A percentile compares a stretch with the other conserved stretches of the same genome.
Evolutionary conservation across 2,888 invertebrate species (phyloP).

Genomic region (Tenthredo distinguenda): DNA sequence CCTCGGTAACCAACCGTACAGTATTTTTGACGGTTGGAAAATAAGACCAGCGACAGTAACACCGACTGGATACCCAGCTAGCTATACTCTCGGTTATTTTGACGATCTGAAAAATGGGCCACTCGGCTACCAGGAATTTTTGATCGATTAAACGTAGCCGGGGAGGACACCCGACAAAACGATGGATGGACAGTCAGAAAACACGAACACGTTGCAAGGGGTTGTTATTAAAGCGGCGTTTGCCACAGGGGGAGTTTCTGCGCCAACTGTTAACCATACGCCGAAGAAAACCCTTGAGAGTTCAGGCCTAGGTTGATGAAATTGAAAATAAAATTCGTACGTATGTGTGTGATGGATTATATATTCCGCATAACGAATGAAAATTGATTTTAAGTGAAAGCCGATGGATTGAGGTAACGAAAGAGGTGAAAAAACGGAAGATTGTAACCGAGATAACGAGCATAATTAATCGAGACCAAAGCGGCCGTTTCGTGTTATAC

Average conservation of each 20-base stretch:
- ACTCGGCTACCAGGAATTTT: conserved; percentile 33
- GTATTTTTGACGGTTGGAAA: conserved; percentile 26
- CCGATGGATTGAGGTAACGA: neutral
- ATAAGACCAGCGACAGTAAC: neutral
- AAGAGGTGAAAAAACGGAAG: neutral
- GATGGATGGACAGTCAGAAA: conserved; percentile 36
- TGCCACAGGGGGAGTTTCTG: neutral
- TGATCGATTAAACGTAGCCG: conserved; percentile 34
- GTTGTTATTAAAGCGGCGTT: conserved; percentile 6
- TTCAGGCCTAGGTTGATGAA: neutral
- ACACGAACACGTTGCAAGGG: conserved; percentile 7
- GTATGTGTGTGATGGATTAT: neutral
- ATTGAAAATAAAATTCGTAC: neutral
- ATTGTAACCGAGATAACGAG: conserved; percentile 15
- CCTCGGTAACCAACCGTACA: conserved; percentile 16
- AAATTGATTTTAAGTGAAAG: neutral
- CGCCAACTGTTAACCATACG: neutral
- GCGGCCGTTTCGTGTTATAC: conserved; percentile 19
- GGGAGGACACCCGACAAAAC: conserved; percentile 11
- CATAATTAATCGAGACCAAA: conserved; percentile 30
- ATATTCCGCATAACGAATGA: neutral
- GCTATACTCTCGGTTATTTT: conserved; percentile 36
- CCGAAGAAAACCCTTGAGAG: conserved; percentile 2
- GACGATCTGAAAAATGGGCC: conserved; percentile 48
- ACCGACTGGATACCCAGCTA: neutral